These are phyloP conservation scores for Bubo blakistoni DNA, from an alignment of 2,113 vertebrate species.

Conservation along the genomic window DNA sequence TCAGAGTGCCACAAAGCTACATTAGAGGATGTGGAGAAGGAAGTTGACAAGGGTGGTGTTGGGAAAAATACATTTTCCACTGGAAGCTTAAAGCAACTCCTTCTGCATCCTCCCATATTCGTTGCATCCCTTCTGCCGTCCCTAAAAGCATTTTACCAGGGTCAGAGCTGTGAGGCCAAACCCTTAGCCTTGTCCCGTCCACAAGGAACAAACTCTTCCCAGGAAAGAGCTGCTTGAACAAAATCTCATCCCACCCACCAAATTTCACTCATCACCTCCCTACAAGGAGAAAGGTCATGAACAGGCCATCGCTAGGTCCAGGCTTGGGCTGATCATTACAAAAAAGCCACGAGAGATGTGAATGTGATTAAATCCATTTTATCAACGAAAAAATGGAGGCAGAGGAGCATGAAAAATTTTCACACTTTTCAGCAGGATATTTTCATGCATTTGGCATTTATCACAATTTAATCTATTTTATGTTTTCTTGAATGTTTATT, in stretches of 20 bases:
- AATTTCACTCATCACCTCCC: not conserved
- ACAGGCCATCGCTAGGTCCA: not conserved
- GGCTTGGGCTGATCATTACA: not conserved
- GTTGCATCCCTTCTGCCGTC: not conserved
- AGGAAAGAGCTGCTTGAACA: not conserved
- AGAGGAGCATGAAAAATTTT: not conserved
- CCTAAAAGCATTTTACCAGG: not conserved
- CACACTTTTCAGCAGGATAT: not conserved
- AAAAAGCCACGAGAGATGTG: not conserved
- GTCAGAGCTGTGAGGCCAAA: not conserved
- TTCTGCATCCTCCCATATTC: not conserved
- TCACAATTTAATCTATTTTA: slow-evolving; percentile 40
- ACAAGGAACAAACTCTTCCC: not conserved
- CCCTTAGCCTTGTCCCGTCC: not conserved
- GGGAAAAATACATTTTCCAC: not conserved
- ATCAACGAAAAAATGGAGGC: not conserved
- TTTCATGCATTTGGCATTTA: slow-evolving; percentile 11
- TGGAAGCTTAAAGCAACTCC: not conserved
- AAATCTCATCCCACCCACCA: not conserved
- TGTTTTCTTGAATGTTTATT: slow-evolving; percentile 15
- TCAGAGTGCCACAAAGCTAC: not conserved
- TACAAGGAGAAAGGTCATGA: not conserved
- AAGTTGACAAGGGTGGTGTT: not conserved
- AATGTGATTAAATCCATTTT: not conserved
- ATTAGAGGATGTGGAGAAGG: not conserved